phyloP scores from a whole-genome alignment of 2,113 vertebrate genomes.

The Condylura cristata region DNA sequence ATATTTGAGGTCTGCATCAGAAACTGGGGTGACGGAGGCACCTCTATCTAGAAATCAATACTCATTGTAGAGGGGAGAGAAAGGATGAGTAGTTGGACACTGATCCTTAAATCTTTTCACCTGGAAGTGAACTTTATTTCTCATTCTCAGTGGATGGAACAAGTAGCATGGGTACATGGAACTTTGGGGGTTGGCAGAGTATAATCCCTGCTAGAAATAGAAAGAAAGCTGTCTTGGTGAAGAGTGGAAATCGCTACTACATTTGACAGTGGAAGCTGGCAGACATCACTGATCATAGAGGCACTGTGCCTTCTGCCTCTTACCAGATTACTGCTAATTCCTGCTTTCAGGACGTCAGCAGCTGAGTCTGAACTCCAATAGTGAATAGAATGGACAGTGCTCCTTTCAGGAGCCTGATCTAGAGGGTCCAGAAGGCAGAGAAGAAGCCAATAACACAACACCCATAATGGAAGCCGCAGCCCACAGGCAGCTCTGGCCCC shows the following conservation, averaged over 20 bases:
- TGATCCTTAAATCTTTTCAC: not conserved
- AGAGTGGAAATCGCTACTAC: not conserved
- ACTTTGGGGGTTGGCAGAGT: not conserved
- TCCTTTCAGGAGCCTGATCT: not conserved
- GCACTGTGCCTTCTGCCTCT: not conserved
- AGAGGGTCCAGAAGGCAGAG: not conserved
- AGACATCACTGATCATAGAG: not conserved
- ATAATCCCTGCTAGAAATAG: not conserved
- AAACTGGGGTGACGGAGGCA: not conserved
- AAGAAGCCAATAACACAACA: not conserved
- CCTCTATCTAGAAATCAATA: not conserved
- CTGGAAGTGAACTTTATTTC: not conserved
- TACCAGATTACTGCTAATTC: not conserved
- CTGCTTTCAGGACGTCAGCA: not conserved
- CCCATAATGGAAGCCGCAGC: not conserved
- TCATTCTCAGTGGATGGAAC: not conserved
- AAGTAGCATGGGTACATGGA: not conserved
- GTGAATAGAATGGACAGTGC: not conserved
- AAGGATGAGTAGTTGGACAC: not conserved
- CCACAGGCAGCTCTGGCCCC: not conserved
- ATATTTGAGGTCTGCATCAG: not conserved
- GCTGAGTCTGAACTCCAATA: not conserved
- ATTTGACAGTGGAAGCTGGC: not conserved
- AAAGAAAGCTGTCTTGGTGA: not conserved
- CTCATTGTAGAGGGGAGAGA: not conserved